Conservation (phyloP, 2,797 vertebrate species). For the Mus caroli region DNA sequence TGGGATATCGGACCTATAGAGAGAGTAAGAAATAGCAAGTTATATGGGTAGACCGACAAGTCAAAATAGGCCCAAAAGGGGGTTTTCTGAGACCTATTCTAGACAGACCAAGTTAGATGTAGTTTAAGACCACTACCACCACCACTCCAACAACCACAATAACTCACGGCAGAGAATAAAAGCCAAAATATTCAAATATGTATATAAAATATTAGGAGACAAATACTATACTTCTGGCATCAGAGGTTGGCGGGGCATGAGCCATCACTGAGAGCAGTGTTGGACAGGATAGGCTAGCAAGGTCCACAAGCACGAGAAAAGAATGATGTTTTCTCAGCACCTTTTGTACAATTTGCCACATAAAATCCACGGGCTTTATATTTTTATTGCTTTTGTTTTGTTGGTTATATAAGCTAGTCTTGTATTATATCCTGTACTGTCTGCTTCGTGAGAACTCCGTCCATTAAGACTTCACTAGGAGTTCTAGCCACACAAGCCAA, state of each 20-base stretch:
- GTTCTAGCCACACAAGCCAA: constrained; percentile 19
- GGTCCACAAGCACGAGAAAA: neutral
- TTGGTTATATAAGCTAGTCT: neutral
- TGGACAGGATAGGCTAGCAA: neutral
- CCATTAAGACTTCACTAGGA: neutral
- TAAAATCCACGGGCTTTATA: neutral
- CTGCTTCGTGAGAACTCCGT: neutral
- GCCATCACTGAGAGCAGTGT: neutral
- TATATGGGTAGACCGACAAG: neutral
- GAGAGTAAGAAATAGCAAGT: constrained; percentile 43
- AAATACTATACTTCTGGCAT: neutral
- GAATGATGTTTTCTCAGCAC: neutral
- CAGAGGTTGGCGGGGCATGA: neutral
- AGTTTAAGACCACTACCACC: neutral
- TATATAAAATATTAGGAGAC: neutral
- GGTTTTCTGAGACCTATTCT: neutral
- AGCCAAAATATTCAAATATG: neutral
- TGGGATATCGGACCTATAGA: neutral
- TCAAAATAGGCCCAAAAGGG: neutral
- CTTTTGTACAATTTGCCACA: neutral
- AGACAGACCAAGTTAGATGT: neutral
- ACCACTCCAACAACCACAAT: neutral
- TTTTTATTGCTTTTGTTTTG: neutral
- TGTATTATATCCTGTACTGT: neutral
- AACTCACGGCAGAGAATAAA: neutral